phyloP scores from a whole-genome alignment of 2,888 invertebrate genomes.

The Hymenopus coronatus region DNA sequence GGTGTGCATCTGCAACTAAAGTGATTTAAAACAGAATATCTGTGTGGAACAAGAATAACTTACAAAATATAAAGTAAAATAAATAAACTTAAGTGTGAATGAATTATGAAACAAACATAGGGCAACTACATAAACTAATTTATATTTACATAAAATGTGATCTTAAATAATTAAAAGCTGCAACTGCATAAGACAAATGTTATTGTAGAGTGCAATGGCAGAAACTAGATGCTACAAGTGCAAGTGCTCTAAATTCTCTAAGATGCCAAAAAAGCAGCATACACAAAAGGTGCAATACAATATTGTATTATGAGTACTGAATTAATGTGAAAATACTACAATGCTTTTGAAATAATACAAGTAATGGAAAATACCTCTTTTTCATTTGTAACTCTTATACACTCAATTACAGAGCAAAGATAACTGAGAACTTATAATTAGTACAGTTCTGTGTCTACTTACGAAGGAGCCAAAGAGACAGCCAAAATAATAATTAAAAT shows the following conservation, averaged over 20 bases:
- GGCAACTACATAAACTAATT: neutral
- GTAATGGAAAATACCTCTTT: neutral
- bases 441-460: neutral
- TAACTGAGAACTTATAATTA: neutral
- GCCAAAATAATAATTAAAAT: conserved; percentile 71
- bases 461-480: conserved; percentile 38
- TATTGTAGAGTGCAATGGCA: neutral
- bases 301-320: neutral
- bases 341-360: neutral
- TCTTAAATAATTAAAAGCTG: neutral
- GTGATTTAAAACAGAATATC: no score
- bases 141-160: neutral
- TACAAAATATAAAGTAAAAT: neutral
- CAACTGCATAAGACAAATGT: no score
- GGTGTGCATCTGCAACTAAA: neutral
- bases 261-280: neutral
- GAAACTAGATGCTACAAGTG: neutral
- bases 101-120: neutral
- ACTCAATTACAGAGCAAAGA: neutral
- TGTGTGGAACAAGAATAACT: neutral
- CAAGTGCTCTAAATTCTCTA: neutral
- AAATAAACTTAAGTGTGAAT: neutral
- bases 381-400: neutral
- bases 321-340: neutral
- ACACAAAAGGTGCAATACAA: neutral